Percentiles rank a stretch among this genome's conserved stretches.
These are phyloP conservation scores for Galbula dea DNA, from an alignment of 2,113 vertebrate genomes.

Conservation along the genomic window DNA sequence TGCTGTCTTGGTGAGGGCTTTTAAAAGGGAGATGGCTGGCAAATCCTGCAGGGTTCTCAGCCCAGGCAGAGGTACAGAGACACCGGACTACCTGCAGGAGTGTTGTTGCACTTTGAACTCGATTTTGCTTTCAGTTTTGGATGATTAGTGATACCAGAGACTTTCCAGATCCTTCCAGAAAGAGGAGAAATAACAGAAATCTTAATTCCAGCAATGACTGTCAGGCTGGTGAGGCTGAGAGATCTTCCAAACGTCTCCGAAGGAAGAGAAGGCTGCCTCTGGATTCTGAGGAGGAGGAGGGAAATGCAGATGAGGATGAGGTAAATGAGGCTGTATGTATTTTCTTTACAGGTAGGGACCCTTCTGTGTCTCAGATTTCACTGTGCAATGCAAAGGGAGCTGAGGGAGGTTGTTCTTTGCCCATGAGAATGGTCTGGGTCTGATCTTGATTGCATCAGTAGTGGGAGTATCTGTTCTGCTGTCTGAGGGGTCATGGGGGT, in stretches of 20 bases:
- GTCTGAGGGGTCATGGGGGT: neutral
- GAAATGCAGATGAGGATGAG: conserved; percentile 84
- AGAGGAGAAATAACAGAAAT: conserved; percentile 39
- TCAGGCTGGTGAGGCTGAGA: conserved; percentile 72
- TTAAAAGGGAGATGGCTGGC: neutral
- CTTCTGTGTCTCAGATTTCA: neutral
- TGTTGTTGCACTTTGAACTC: neutral
- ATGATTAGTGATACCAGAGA: conserved; percentile 60
- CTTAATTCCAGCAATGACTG: conserved; percentile 27
- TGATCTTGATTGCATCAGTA: neutral
- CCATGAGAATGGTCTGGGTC: neutral
- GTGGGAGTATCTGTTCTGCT: neutral
- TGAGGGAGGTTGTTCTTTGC: neutral
- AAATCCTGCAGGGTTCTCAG: neutral
- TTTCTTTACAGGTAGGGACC: neutral
- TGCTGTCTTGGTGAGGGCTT: neutral
- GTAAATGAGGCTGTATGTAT: conserved; percentile 37
- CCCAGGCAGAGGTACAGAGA: neutral
- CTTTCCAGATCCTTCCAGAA: conserved; percentile 69
- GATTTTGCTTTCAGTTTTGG: conserved; percentile 1
- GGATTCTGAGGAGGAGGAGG: conserved; percentile 90
- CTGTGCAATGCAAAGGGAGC: neutral
- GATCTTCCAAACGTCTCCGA: conserved; percentile 80
- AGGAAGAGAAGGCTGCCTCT: conserved; percentile 88
- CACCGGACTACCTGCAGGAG: neutral